Evolutionary conservation across 2,888 invertebrate species (phyloP), one percentile per base, ranked within the genome.

Genomic region (Dolichopus griseipennis): DNA sequence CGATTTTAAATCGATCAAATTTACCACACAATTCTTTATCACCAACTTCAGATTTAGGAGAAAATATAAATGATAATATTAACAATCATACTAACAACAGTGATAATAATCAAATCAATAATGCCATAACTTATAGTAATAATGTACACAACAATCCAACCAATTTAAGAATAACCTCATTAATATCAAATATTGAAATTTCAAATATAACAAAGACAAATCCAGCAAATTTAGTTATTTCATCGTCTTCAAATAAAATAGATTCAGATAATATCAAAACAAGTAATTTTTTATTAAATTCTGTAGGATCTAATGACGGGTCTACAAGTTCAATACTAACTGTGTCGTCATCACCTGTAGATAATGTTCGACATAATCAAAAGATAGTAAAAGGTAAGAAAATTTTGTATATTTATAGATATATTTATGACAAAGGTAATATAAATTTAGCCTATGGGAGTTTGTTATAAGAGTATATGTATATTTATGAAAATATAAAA

Each of bases 271-370:
- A 12, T 27, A 8, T 27, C n/a, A 61, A 52, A 43, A 61, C 34
- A 21, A 67, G 9, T 33, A 33, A 15, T 20, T 21, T 65, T 41
- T 10, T 21, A 21, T 65, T 65, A n/a, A 68, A 66, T 66, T 64
- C 67, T 41, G 22, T 43, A 68, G 69, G 69, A 65, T 33, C 69
- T 68, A 71, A 70, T 66, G 71, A 71, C 61, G 69, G 68, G 69
- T 71, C 69, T 65, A 68, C 66, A n/a, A 68, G 68, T 65, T 66
- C 67, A 66, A 67, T 68, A 62, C 61, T 69, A 65, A 70, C 71
- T 61, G 66, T 69, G 27, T 61, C 71, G 22, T 68, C 66, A 62
- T 70, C 69, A 68, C 71, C 71, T 43, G 66, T 64, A 64, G 64
- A 64, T 33, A 66, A 67, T 61, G 68, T 43, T 68, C 69, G 66